A percentile compares a stretch with the other conserved stretches of the same genome.
These are phyloP conservation scores for Cryptoleucopteryx plumbea DNA, from an alignment of 2,113 vertebrate genomes.

Conservation along the genomic window DNA sequence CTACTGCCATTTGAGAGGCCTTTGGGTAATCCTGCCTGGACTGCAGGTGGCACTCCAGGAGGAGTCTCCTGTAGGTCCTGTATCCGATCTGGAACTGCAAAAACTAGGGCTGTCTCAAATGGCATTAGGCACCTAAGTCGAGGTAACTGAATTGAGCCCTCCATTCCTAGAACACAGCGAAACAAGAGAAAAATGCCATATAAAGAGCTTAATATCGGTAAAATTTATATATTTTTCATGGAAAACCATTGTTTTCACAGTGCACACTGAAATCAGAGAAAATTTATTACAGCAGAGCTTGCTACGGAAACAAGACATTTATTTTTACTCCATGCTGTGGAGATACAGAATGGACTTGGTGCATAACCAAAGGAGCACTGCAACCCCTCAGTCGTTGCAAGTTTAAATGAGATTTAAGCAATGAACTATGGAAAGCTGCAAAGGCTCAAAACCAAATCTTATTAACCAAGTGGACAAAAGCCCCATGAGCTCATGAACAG, in stretches of 20 bases:
- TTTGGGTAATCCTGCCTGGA: background rate
- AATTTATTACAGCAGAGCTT: background rate
- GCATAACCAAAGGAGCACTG: background rate
- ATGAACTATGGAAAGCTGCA: background rate
- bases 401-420: background rate
- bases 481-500: background rate
- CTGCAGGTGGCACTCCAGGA: background rate
- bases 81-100: fast-evolving
- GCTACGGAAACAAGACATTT: background rate
- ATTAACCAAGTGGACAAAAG: background rate
- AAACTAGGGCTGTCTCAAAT: background rate
- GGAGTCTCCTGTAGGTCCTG: background rate
- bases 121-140: background rate
- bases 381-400: background rate
- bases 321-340: background rate
- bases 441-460: background rate
- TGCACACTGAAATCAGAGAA: background rate
- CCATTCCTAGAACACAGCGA: background rate
- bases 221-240: background rate
- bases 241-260: background rate
- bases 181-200: background rate
- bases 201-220: background rate
- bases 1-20: background rate
- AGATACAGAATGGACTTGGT: background rate
- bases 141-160: background rate